Base-by-base conservation (phyloP, 2,797 vertebrate species). In the Bovichtus variegatus region DNA sequence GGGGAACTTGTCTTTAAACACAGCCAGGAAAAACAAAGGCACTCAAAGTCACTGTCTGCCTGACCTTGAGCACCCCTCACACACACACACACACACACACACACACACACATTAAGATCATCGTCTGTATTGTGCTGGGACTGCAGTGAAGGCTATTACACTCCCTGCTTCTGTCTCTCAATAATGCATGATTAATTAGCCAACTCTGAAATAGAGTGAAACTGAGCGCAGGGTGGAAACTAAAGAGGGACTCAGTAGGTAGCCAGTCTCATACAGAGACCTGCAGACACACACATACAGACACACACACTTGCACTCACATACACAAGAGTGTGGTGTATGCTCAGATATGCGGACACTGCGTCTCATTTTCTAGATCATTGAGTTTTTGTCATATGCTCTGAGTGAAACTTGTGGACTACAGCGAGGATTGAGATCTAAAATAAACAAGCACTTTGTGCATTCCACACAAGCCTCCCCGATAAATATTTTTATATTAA, bases 111-210 rank as follows among this genome's bases (percentile, higher is more conserved):
- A 78, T 90, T 82, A 86, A 68, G 78, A 83, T 46, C 76, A 67
- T 68, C 34, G 84, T 75, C 78, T 85, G 78, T 81, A 62, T 82
- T 88, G 84, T 91, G 77, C 84, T 74, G 87, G 81, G 84, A 86
- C 90, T 88, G 83, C 87, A 89, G 88, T 87, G 86, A 91, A 86
- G 92, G 91, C 84, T 89, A 86, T 89, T 90, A 92, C 90, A 90
- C 92, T 90, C 89, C 83, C 83, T 82, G 80, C 79, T 84, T 87
- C 85, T 91, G 86, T 86, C 90, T 93, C 85, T 96, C 89, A 95
- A 95, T 95, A 95, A 95, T 95, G 92, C 89, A 96, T 95, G 94
- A 94, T 94, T 95, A 94, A 95, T 95, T 95, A 95, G 92, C 78
- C 75, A 78, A 87, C 86, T 92, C 88, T 89, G 85, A 94, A 94